Conservation (phyloP, 2,797 vertebrate species). For the Lagodon rhomboides region DNA sequence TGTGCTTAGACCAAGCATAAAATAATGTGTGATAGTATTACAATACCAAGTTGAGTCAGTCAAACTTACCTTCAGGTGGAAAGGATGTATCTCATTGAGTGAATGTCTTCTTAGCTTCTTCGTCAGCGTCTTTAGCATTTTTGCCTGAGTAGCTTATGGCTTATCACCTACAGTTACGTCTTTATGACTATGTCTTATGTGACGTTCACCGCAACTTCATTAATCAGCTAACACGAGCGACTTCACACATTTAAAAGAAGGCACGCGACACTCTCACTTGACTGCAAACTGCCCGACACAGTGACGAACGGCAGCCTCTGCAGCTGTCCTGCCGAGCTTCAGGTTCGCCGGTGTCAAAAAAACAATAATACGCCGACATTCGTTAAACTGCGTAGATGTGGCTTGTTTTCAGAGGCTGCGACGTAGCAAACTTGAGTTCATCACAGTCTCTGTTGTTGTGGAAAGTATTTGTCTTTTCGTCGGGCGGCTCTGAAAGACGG, state of each 20-base stretch:
- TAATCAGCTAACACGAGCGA: conserved; percentile 45
- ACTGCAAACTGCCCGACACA: conserved; percentile 24
- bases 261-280: conserved; percentile 53
- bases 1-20: neutral
- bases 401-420: conserved; percentile 52
- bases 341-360: conserved; percentile 32
- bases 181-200: conserved; percentile 20
- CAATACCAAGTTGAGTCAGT: neutral
- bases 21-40: neutral
- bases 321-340: conserved; percentile 27
- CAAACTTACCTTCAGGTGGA: conserved; percentile 92
- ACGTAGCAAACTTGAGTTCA: conserved; percentile 70
- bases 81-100: conserved; percentile 92
- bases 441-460: conserved; percentile 50
- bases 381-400: conserved; percentile 68
- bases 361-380: conserved; percentile 35
- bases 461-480: conserved; percentile 21
- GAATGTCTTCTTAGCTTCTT: conserved; percentile 94
- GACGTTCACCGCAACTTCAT: conserved; percentile 56
- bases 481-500: neutral
- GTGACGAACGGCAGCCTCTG: neutral
- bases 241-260: conserved; percentile 57
- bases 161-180: conserved; percentile 42
- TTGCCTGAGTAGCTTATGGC: conserved; percentile 57
- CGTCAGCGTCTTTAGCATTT: conserved; percentile 93